Conservation (phyloP, 2,113 vertebrate genomes). For the Thinocorus orbignyianus region DNA sequence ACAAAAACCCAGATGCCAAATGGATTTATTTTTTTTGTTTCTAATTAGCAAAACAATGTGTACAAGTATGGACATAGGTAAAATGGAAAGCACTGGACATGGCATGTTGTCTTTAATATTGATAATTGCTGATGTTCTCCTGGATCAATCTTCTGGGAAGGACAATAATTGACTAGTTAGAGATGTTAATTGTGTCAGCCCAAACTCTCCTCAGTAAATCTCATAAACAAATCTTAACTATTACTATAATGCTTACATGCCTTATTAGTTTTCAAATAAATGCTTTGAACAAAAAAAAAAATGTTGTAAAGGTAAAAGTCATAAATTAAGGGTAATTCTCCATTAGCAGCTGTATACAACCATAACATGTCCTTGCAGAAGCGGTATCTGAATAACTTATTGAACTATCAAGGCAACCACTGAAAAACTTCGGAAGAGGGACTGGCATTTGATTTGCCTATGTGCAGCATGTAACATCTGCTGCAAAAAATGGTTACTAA, state of each 20-base stretch:
- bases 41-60: not conserved
- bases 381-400: not conserved
- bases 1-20: not conserved
- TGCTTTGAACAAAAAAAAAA: not conserved
- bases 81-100: not conserved
- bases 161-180: not conserved
- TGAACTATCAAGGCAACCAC: not conserved
- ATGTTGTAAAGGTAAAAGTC: not conserved
- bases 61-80: not conserved
- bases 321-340: slow-evolving; percentile 1
- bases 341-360: not conserved
- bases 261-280: slow-evolving; percentile 40
- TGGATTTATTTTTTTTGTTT: not conserved
- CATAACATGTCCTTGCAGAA: not conserved
- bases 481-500: not conserved
- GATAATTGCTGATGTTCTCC: not conserved
- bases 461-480: not conserved
- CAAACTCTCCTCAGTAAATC: not conserved
- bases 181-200: not conserved
- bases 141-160: not conserved
- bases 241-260: not conserved
- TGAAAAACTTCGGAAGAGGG: not conserved
- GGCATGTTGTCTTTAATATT: not conserved
- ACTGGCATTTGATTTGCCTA: not conserved
- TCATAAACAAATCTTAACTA: not conserved